phyloP scores from a whole-genome alignment of 2,797 vertebrate species.

The Ctenochaetus hawaiiensis region DNA sequence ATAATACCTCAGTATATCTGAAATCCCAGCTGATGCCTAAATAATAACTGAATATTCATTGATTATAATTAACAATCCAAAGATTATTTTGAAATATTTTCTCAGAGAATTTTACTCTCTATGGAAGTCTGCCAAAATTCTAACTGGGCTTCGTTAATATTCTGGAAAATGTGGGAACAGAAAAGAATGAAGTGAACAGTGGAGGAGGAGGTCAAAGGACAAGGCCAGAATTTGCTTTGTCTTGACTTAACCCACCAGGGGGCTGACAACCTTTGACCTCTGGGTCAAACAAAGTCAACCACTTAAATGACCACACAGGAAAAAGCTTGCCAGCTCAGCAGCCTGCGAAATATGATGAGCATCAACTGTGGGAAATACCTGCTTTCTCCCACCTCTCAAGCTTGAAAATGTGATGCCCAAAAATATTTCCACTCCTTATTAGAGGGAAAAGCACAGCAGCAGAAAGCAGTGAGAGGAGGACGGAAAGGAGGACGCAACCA shows the following conservation, averaged over 20 bases:
- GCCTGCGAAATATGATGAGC: constrained; percentile 13
- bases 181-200: constrained; percentile 19
- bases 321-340: constrained; percentile 8
- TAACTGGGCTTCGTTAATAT: constrained; percentile 4
- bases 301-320: constrained; percentile 52
- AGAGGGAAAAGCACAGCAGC: constrained; percentile 20
- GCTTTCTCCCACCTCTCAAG: constrained; percentile 1
- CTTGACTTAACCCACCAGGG: constrained; percentile 24
- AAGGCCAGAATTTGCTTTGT: constrained; percentile 28
- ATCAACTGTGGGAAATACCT: neutral
- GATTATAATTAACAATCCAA: constrained; percentile 3
- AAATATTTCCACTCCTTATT: constrained; percentile 43
- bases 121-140: neutral
- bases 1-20: neutral
- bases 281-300: constrained; percentile 39
- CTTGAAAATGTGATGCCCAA: constrained; percentile 17
- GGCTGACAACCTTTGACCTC: constrained; percentile 40
- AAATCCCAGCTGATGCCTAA: neutral
- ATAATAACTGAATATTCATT: neutral
- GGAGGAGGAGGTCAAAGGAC: constrained; percentile 35
- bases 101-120: neutral
- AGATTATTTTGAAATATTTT: neutral
- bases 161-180: constrained; percentile 29
- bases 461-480: constrained; percentile 29
- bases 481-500: constrained; percentile 13